Evolutionary conservation across 2,113 vertebrate genomes (phyloP).

Genomic region (Pluvialis apricaria): DNA sequence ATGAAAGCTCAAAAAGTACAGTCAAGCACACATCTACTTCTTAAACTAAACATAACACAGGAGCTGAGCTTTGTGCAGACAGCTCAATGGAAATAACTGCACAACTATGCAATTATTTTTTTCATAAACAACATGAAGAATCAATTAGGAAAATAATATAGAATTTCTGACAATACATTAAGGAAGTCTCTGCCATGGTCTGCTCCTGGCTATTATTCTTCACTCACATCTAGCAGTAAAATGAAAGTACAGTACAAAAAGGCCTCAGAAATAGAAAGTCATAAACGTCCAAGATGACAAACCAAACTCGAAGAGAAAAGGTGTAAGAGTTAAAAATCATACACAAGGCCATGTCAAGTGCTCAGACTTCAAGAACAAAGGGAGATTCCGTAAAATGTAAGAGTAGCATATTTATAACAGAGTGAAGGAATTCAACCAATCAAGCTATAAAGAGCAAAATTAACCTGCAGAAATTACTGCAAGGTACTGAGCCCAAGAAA

Average conservation of each 20-base stretch:
- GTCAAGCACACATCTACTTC: background rate
- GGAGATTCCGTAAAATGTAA: background rate
- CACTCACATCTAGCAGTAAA: background rate
- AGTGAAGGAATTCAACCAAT: background rate
- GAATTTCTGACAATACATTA: background rate
- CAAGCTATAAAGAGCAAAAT: background rate
- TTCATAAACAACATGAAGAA: background rate
- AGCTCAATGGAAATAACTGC: background rate
- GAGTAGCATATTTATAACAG: background rate
- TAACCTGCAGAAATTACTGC: background rate
- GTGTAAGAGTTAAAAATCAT: background rate
- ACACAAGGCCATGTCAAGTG: background rate
- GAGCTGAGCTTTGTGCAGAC: background rate
- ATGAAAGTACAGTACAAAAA: background rate
- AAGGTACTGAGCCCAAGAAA: background rate
- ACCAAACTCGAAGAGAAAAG: background rate
- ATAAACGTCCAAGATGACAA: background rate
- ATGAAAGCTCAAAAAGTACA: background rate
- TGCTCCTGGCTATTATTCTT: background rate
- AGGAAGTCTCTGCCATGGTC: background rate
- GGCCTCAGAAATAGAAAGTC: background rate
- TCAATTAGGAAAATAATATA: background rate
- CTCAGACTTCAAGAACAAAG: background rate
- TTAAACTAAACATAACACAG: background rate
- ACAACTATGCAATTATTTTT: background rate